A percentile compares a stretch with the other conserved stretches of the same genome.
phyloP scores from a whole-genome alignment of 2,113 vertebrate genomes.

The Falco punctatus region DNA sequence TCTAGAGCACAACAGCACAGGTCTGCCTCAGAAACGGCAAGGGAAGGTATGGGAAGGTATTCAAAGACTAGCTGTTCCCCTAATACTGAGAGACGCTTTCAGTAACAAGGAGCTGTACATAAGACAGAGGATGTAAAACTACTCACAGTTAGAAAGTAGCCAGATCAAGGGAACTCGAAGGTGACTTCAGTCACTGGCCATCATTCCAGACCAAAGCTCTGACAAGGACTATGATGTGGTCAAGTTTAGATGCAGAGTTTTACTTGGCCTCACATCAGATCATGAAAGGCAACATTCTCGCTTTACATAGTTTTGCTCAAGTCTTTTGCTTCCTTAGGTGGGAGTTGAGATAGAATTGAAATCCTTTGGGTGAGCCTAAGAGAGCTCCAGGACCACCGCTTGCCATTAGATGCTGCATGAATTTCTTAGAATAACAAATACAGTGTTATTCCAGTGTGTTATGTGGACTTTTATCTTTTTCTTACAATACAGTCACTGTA shows the following conservation, averaged over 20 bases:
- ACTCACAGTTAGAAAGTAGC: background rate
- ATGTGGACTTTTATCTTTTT: background rate
- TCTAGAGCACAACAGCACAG: background rate
- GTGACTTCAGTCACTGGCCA: background rate
- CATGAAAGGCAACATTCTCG: fast-evolving
- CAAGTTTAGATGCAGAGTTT: background rate
- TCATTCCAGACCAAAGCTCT: background rate
- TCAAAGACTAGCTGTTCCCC: background rate
- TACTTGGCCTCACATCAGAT: background rate
- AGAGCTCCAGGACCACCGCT: background rate
- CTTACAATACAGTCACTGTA: background rate
- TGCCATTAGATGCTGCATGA: background rate
- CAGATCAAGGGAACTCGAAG: background rate
- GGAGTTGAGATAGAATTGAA: background rate
- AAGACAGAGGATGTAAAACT: background rate
- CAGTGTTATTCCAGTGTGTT: background rate
- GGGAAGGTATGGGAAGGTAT: background rate
- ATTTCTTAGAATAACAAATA: background rate
- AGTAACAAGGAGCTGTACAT: fast-evolving
- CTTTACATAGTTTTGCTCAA: background rate
- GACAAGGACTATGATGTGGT: too few species aligned
- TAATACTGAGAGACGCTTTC: background rate
- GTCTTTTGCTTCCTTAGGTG: background rate
- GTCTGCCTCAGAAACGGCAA: background rate
- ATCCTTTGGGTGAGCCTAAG: background rate